Percentiles rank a stretch among this genome's conserved stretches.
Evolutionary conservation across 2,113 vertebrate species (phyloP).

Genomic region (Lepidiolamprologus cunningtoni): DNA sequence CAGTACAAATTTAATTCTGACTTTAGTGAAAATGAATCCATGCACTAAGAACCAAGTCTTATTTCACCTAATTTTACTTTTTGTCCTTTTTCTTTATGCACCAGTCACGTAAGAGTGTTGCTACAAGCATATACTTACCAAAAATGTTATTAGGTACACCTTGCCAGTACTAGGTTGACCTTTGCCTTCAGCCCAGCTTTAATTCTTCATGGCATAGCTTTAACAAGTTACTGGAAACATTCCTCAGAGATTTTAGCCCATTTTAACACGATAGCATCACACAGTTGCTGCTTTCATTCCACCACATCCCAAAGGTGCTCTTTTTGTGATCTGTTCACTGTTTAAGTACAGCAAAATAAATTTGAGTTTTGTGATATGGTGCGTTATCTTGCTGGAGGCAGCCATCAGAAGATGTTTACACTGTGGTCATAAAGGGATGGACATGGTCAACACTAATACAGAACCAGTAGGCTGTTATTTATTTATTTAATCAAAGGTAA

Average conservation of each 20-base stretch:
- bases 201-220: background rate
- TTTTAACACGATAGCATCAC: background rate
- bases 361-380: background rate
- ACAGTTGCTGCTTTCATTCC: background rate
- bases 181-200: background rate
- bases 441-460: background rate
- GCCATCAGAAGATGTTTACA: background rate
- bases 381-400: background rate
- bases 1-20: background rate
- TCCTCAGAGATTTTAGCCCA: background rate
- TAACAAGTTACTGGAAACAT: background rate
- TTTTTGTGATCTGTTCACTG: background rate
- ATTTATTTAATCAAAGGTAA: background rate
- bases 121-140: background rate
- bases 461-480: fast-evolving
- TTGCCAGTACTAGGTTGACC: background rate
- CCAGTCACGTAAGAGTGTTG: background rate
- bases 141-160: background rate
- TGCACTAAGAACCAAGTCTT: background rate
- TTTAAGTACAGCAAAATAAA: background rate
- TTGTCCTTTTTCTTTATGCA: background rate
- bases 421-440: background rate
- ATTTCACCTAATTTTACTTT: background rate
- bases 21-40: background rate
- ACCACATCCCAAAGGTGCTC: background rate